Base-by-base conservation (phyloP, 35 echinoderm and acorn worm genomes). In the Anneissia japonica region DNA sequence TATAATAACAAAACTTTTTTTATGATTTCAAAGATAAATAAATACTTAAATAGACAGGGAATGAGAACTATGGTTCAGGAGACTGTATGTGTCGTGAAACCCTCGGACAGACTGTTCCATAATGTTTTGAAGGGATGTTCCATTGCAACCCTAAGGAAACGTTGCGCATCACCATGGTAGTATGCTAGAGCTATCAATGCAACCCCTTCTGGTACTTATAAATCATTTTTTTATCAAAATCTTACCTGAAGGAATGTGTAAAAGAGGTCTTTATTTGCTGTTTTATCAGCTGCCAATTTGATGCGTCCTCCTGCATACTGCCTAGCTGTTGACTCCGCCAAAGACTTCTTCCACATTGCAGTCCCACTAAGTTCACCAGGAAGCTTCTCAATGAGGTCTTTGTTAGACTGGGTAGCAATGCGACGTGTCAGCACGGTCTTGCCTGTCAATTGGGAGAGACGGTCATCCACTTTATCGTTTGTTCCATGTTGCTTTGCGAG, bases 281-380 rank as follows among this genome's bases (percentile, higher is more conserved):
- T 79, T 28, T 88, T 43, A 38, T 37, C 64, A 13, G 41, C 34
- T 17, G 91, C 89, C 32, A 91, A 78, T 74, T 85, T 87, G 32
- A 88, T 35, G 4, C 87, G 35, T 17, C 90, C 87, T 39, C 87
- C 90, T 14, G 84, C 77, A 0, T 76, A 35, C 35, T 88, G 64
- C 39, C 64, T 84, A 2, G 76, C 89, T 0, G 33, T 73, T 0
- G 82, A 72, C 40, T 88, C 80, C 39, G 77, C 31, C 17, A 87
- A 46, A 23, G 82, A 86, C 33, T 79, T 98, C 64, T 98, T 81
- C 95, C 95, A 98, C 34, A 98, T 72, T 23, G 95, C 95, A 34
- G 91, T 98, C 3, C 95, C 95, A 37, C 91, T 98, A 36, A 98
- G 81, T 72, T 98, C 95, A 21, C 89, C 91, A 9, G 95, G 95